Conservation (phyloP, 2,113 vertebrate genomes). For the Corythornis madagascariensis region DNA sequence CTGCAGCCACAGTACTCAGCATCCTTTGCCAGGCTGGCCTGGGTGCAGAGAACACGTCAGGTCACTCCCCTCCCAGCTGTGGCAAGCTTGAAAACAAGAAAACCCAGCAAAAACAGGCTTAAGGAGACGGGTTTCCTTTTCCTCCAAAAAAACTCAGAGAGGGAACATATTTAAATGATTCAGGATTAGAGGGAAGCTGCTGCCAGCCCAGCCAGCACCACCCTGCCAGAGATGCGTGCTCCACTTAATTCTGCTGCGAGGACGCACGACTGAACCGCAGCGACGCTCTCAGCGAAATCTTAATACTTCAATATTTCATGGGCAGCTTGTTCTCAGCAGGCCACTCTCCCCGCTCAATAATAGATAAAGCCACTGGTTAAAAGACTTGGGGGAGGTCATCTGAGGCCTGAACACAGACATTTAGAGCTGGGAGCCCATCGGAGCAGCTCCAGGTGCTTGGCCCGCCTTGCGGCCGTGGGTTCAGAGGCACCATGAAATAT, state of each 20-base stretch:
- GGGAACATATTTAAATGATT: slow-evolving; percentile 31
- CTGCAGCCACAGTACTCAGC: not conserved
- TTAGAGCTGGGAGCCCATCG: not conserved
- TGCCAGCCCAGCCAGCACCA: not conserved
- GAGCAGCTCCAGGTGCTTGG: not conserved
- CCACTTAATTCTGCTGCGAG: slow-evolving; percentile 19
- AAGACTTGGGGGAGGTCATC: slow-evolving; percentile 43
- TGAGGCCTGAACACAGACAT: not conserved
- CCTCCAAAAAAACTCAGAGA: not conserved
- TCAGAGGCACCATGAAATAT: not conserved
- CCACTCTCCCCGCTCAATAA: slow-evolving; percentile 59
- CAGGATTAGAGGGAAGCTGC: not conserved
- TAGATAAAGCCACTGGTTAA: slow-evolving; percentile 43
- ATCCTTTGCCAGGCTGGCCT: not conserved
- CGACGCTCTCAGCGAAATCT: slow-evolving; percentile 51
- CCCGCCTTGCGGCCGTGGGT: not conserved
- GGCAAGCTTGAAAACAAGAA: not conserved
- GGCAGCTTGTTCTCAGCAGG: slow-evolving; percentile 57
- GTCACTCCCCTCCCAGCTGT: not conserved
- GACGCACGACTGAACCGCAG: slow-evolving; percentile 35
- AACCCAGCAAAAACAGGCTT: not conserved
- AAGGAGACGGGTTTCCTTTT: not conserved
- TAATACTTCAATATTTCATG: slow-evolving; percentile 73
- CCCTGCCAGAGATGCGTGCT: not conserved
- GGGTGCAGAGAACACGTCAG: not conserved